These are phyloP conservation scores for Nomada fabriciana DNA, from an alignment of 2,888 invertebrate species.

Conservation along the genomic window DNA sequence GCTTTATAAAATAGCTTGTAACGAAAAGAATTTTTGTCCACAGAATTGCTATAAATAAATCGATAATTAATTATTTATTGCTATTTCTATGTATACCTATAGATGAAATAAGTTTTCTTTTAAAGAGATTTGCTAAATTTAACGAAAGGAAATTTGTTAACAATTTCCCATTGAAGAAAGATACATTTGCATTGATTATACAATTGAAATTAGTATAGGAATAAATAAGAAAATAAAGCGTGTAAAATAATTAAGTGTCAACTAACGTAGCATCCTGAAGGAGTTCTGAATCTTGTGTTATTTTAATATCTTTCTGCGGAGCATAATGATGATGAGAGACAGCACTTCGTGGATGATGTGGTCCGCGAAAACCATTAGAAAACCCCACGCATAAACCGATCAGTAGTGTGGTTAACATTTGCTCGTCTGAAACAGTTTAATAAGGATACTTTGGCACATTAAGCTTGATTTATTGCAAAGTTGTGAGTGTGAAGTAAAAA, in stretches of 20 bases:
- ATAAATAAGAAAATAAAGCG: neutral
- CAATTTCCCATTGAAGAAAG: no score
- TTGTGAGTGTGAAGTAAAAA: no score
- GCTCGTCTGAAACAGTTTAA: constrained; percentile 56
- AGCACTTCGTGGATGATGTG: constrained; percentile 87
- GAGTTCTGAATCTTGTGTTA: constrained; percentile 90
- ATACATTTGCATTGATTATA: no score
- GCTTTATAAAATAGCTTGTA: neutral
- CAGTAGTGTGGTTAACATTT: constrained; percentile 68
- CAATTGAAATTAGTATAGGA: neutral
- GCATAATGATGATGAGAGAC: constrained; percentile 86
- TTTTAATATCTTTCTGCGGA: constrained; percentile 86
- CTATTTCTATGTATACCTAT: no score
- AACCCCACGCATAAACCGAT: constrained; percentile 66
- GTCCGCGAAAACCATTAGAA: constrained; percentile 85
- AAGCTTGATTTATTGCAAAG: neutral
- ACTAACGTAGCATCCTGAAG: constrained; percentile 90
- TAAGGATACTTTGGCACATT: neutral
- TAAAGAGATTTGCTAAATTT: neutral
- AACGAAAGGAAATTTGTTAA: no score
- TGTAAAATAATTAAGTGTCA: constrained; percentile 9
- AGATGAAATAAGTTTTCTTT: no score
- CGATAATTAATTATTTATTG: no score
- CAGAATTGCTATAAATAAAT: no score
- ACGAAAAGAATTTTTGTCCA: neutral